phyloP scores from a whole-genome alignment of 2,888 invertebrate genomes.

The Hypomecis atomaria region DNA sequence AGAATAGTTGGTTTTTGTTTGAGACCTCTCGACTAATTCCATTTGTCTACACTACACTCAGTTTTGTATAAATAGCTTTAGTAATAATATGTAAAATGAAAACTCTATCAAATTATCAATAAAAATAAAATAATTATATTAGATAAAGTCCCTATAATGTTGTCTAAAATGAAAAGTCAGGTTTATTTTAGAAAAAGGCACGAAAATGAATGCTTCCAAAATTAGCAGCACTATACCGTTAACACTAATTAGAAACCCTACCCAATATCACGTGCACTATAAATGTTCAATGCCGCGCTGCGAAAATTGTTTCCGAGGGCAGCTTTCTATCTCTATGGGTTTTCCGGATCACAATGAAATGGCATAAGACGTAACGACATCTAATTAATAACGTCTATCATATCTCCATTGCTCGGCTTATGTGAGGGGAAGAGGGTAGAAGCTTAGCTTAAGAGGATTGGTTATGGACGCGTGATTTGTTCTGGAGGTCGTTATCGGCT shows the following conservation, averaged over 20 bases:
- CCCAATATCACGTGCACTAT: conserved; percentile 1
- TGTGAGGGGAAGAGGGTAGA: conserved; percentile 51
- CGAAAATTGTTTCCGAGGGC: conserved; percentile 46
- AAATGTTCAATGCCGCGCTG: conserved; percentile 1
- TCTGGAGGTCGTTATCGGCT: conserved; percentile 68
- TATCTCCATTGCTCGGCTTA: conserved; percentile 81
- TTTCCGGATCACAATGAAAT: conserved; percentile 76
- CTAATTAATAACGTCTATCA: conserved; percentile 84
- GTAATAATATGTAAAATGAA: no score
- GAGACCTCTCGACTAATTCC: no score
- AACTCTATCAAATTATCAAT: no score
- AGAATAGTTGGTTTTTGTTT: no score
- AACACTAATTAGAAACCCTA: background rate
- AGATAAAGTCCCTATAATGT: no score
- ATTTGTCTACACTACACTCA: no score
- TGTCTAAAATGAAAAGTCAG: no score
- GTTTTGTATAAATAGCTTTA: no score
- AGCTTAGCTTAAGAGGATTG: conserved; percentile 81
- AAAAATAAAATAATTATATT: no score
- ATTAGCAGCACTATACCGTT: background rate
- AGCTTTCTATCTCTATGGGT: conserved; percentile 61
- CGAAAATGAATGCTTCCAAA: no score
- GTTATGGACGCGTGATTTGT: conserved; percentile 77
- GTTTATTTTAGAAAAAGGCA: no score
- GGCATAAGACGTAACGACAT: conserved; percentile 81